Percentiles rank a stretch among this genome's conserved stretches.
Conservation (phyloP, 2,888 invertebrate genomes). For the Lasioglossum vierecki region DNA sequence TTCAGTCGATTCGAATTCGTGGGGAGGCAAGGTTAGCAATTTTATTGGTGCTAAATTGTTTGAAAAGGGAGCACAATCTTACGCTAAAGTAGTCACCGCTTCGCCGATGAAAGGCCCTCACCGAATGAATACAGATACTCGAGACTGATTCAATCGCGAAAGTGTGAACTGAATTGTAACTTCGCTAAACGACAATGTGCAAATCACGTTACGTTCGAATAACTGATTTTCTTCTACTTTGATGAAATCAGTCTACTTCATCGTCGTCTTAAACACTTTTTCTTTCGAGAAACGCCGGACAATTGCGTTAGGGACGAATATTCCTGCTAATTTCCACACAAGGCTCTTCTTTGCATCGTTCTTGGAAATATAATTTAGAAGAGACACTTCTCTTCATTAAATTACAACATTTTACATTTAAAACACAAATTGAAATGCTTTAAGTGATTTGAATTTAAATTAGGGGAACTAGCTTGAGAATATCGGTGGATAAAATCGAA, state of each 20-base stretch:
- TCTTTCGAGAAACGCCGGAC: background rate
- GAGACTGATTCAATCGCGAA: background rate
- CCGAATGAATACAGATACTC: background rate
- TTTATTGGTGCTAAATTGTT: background rate
- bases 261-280: background rate
- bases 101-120: background rate
- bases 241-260: background rate
- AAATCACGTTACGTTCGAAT: background rate
- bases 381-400: too few relatives aligned
- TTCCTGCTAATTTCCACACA: background rate
- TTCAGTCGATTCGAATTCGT: background rate
- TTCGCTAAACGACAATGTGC: constrained; percentile 3
- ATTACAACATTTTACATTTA: too few relatives aligned
- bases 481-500: too few relatives aligned
- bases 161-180: background rate
- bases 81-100: background rate
- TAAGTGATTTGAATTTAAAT: too few relatives aligned
- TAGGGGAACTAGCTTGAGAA: too few relatives aligned
- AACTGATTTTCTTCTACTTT: background rate
- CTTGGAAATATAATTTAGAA: background rate
- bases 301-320: background rate
- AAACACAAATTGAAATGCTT: too few relatives aligned
- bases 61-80: background rate
- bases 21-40: background rate
- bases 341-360: background rate